These are phyloP conservation scores for Urocynchramus pylzowi DNA, from an alignment of 2,113 vertebrate species.

Conservation along the genomic window DNA sequence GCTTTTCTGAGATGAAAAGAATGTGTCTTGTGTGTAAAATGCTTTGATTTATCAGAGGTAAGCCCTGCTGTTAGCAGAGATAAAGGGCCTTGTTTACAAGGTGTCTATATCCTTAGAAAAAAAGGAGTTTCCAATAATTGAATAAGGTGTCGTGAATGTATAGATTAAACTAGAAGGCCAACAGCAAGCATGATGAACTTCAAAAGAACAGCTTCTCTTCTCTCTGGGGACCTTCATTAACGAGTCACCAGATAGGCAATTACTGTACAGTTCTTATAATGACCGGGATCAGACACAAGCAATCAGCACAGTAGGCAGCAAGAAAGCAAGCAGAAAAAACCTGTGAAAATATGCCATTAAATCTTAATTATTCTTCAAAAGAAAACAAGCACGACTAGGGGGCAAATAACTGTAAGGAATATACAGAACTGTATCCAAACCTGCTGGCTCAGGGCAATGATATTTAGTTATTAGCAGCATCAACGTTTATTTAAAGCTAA, in stretches of 20 bases:
- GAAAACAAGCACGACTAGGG: slow-evolving; percentile 76
- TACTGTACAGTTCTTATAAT: slow-evolving; percentile 77
- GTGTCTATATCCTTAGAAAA: slow-evolving; percentile 45
- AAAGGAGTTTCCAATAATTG: slow-evolving; percentile 70
- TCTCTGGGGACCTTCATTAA: slow-evolving; percentile 78
- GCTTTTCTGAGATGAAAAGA: slow-evolving; percentile 5
- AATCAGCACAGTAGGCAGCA: slow-evolving; percentile 75
- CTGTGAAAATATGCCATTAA: slow-evolving; percentile 78
- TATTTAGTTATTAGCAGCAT: slow-evolving; percentile 51
- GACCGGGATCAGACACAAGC: slow-evolving; percentile 73
- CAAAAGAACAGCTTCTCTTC: slow-evolving; percentile 71
- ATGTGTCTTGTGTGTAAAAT: neutral
- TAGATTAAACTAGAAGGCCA: slow-evolving; percentile 75
- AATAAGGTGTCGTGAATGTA: slow-evolving; percentile 66
- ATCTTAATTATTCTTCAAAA: slow-evolving; percentile 85
- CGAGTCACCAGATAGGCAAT: slow-evolving; percentile 79
- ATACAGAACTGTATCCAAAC: slow-evolving; percentile 60
- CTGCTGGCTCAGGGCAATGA: slow-evolving; percentile 64
- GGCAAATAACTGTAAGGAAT: slow-evolving; percentile 72
- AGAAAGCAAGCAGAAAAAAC: slow-evolving; percentile 73
- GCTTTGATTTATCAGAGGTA: slow-evolving; percentile 59
- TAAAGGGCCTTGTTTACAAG: slow-evolving; percentile 61
- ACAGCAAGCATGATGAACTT: slow-evolving; percentile 75
- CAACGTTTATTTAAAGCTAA: slow-evolving; percentile 62
- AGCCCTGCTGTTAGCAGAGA: slow-evolving; percentile 31